Base-by-base conservation (phyloP, 2,888 invertebrate species). In the Eutolmus rufibarbis region DNA sequence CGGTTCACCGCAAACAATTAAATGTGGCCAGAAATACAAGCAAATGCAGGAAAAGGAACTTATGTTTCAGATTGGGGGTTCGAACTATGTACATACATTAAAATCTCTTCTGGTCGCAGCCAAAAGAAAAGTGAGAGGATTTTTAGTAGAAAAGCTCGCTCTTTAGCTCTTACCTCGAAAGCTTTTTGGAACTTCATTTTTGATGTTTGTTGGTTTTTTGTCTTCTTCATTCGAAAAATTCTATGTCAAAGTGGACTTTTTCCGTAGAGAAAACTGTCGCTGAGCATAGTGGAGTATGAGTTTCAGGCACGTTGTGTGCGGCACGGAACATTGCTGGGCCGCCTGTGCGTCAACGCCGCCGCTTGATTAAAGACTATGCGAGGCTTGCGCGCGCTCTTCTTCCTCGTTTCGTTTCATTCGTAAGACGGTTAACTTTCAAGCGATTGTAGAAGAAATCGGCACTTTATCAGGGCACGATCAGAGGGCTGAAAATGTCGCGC, bases 181-280 rank as follows among this genome's bases (percentile, higher is more conserved):
- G 82, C 56, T 82, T 82, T 82, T 82, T 82, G 28, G 23, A 23
- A 51, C n/a, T 51, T 7, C 4, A 51, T 51, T 66, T 66, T 66
- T 28, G 3, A 57, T 82, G 57, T 28, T 66, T 66, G n/a, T 57
- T 57, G 7, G 16, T 28, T 2, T 66, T 56, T 56, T 66, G 23
- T 23, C 23, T 19, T 23, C 28, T 23, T 66, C 66, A 23, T 23
- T 66, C 66, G 66, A 66, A 66, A 66, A 28, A 82, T 82, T 82
- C 57, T 57, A 82, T 66, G 82, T 7, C 12, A 46, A 57, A 82
- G 34, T 82, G 66, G 57, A 57, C 37, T 66, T 82, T 46, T 82
- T 82, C 37, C 66, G 19, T 82, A 82, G 37, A 51, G 79, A 79
- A 79, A 79, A 51, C 79, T 46, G 51, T 79, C 79, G 46, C 31